Evolutionary conservation across 2,797 vertebrate genomes (phyloP).

Genomic region (Sebastes taczanowskii): DNA sequence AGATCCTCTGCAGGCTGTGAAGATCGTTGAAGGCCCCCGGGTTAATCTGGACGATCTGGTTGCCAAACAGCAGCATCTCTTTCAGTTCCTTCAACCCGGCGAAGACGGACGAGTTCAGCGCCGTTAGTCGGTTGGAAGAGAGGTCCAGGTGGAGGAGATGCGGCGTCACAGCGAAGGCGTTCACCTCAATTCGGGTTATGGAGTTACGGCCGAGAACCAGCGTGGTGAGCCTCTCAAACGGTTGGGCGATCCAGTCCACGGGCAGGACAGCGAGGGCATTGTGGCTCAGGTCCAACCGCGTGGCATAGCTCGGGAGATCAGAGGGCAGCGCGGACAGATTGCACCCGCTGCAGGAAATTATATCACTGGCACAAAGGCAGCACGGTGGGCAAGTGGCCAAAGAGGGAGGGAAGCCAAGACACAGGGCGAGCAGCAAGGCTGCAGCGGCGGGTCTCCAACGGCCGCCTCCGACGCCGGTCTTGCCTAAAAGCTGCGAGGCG

Average conservation of each 20-base stretch:
- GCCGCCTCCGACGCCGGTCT: conserved; percentile 4
- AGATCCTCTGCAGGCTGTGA: conserved; percentile 84
- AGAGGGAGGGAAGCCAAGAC: conserved; percentile 65
- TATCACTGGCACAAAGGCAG: conserved; percentile 92
- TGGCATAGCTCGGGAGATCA: conserved; percentile 84
- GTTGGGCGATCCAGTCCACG: conserved; percentile 82
- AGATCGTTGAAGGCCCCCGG: conserved; percentile 84
- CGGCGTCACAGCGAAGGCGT: conserved; percentile 83
- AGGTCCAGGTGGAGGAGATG: conserved; percentile 89
- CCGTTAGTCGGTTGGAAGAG: conserved; percentile 87
- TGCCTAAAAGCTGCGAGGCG: conserved; percentile 31
- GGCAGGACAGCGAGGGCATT: conserved; percentile 84
- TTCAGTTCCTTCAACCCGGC: conserved; percentile 84
- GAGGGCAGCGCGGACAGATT: conserved; percentile 86
- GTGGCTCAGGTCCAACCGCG: conserved; percentile 90
- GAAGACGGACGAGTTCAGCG: conserved; percentile 83
- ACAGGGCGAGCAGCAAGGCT: conserved; percentile 79
- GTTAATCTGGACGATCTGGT: conserved; percentile 83
- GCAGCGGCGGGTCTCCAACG: conserved; percentile 53
- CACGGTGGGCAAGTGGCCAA: conserved; percentile 82
- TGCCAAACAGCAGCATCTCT: conserved; percentile 89
- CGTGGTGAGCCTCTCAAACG: conserved; percentile 81
- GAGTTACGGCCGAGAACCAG: conserved; percentile 87
- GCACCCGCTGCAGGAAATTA: conserved; percentile 88
- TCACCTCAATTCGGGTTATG: conserved; percentile 80